Conservation (phyloP, 2,797 vertebrate genomes). For the Pempheris klunzingeri region DNA sequence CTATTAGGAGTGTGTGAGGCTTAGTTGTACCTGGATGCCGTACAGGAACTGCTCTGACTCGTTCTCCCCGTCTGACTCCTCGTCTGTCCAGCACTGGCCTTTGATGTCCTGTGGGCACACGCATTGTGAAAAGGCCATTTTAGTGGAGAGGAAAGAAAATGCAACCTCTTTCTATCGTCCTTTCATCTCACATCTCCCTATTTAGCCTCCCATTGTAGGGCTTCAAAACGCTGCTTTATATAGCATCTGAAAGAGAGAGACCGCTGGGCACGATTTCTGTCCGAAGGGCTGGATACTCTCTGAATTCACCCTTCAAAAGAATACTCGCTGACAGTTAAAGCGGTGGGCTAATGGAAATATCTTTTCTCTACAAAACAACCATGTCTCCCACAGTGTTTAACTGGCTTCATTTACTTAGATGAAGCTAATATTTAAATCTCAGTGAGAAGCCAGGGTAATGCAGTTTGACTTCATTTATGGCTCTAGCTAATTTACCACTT, state of each 20-base stretch:
- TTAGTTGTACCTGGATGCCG: constrained; percentile 92
- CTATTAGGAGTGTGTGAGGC: no score
- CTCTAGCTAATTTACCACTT: constrained; percentile 5
- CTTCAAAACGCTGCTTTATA: constrained; percentile 75
- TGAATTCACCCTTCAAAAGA: constrained; percentile 47
- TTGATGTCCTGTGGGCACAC: constrained; percentile 92
- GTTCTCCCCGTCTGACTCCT: constrained; percentile 98
- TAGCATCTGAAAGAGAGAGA: constrained; percentile 58
- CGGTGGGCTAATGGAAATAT: constrained; percentile 33
- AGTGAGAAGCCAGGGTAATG: not conserved
- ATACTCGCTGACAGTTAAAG: constrained; percentile 28
- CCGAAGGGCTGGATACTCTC: constrained; percentile 37
- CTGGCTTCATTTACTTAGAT: constrained; percentile 4
- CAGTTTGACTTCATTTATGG: not conserved
- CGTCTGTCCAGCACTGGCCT: constrained; percentile 97
- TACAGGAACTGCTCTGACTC: constrained; percentile 98
- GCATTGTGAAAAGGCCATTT: constrained; percentile 74
- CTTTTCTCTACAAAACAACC: constrained; percentile 21
- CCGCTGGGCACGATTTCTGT: constrained; percentile 40
- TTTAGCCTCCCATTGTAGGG: constrained; percentile 65
- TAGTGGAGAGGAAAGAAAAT: constrained; percentile 52
- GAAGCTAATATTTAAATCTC: not conserved
- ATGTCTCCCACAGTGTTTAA: not conserved
- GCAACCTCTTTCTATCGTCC: constrained; percentile 58
- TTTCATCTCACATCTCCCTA: constrained; percentile 73